Conservation (phyloP, 2,113 vertebrate genomes). For the Opisthocomus hoazin region DNA sequence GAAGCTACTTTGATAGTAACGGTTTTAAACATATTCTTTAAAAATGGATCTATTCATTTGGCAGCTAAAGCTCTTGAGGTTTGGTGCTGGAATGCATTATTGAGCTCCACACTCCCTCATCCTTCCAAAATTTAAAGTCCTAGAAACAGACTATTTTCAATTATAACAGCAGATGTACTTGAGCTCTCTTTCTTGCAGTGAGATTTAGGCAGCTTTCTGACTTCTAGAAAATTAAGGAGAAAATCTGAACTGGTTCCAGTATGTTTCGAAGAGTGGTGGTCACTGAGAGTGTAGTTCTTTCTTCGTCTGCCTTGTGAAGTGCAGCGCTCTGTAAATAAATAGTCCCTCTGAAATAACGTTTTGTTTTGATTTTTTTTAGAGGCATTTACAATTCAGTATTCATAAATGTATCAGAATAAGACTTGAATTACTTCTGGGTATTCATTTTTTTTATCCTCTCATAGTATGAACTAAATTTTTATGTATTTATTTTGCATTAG, state of each 20-base stretch:
- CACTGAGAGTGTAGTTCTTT: background rate
- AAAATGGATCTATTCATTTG: background rate
- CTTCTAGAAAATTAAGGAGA: background rate
- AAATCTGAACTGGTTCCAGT: background rate
- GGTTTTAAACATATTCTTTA: background rate
- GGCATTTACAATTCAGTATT: background rate
- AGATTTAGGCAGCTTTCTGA: background rate
- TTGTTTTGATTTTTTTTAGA: background rate
- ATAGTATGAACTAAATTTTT: background rate
- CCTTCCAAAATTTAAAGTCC: background rate
- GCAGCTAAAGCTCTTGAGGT: background rate
- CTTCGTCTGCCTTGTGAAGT: background rate
- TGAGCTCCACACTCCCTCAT: background rate
- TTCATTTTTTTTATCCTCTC: background rate
- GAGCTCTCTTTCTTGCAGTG: background rate
- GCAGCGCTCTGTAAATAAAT: background rate
- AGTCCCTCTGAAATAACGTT: background rate
- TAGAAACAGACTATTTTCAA: background rate
- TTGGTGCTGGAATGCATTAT: background rate
- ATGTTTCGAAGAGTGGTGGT: background rate
- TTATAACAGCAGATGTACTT: background rate
- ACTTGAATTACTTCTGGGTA: background rate
- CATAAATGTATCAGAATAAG: background rate
- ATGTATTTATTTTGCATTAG: background rate
- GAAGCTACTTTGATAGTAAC: background rate